Base-by-base conservation (phyloP, 1,140 invertebrate genomes). In the Sweltsa coloradensis region DNA sequence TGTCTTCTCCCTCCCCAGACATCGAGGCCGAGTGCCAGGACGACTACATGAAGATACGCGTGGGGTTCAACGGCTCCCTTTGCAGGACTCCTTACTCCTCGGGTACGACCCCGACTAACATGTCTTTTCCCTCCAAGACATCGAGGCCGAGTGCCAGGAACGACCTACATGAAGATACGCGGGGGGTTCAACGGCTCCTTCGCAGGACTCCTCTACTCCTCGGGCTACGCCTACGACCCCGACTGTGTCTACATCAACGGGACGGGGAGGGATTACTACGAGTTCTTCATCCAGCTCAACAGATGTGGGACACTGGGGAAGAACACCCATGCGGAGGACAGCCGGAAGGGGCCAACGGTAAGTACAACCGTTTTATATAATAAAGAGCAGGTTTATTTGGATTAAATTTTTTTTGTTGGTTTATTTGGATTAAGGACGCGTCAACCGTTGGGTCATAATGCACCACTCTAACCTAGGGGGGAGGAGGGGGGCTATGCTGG, bases 181-280 rank as follows among this genome's bases (percentile, higher is more conserved):
- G n/a, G 93, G 23, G 83, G 83, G 6, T 93, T 93, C 66, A 93
- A 94, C 65, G 89, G 89, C 18, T 89, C 88, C 0, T 94, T 94
- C 61, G 73, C 75, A 11, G 13, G 18, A 40, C 13, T 40, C 11
- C 9, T 9, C 16, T 57, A 61, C 58, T 64, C 69, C 70, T 47
- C 63, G 86, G 89, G 89, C 40, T 95, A 93, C 67, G 88, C 89
- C 0, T 91, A 93, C 58, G 89, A 94, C 63, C 83, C 85, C 0
- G 88, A 91, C 60, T 95, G 90, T 60, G 89, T 95, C 73, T 95
- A 93, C 65, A 86, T 94, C 47, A 94, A 93, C 67, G 89, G 89
- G 0, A 89, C 88, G 1, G 90, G 90, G 7, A 64, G 85, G 29
- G 85, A 89, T 61, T 86, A 88, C 61, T 93, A 93, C 65, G 89